phyloP scores from a whole-genome alignment of 2,113 vertebrate species.

The Eurystomus gularis region DNA sequence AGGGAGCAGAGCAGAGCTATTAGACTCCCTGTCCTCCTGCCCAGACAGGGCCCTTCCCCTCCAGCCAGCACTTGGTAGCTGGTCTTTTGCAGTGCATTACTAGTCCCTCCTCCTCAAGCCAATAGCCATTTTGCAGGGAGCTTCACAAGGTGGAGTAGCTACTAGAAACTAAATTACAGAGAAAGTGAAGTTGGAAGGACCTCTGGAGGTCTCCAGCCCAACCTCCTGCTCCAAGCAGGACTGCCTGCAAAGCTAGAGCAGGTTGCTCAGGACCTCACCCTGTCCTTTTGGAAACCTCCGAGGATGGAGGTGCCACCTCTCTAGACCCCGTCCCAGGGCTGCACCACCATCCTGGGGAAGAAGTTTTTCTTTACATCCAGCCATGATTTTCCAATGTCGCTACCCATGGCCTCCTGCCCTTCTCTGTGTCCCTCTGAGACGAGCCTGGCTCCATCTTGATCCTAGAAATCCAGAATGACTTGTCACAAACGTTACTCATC shows the following conservation, averaged over 20 bases:
- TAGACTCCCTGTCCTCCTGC: not conserved
- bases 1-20: not conserved
- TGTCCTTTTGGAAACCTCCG: not conserved
- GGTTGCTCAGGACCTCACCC: not conserved
- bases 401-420: not conserved
- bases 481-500: rapidly evolving
- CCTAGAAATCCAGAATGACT: not conserved
- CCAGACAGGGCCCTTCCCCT: not conserved
- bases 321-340: not conserved
- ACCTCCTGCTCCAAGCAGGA: not conserved
- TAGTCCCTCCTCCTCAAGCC: not conserved
- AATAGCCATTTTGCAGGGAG: not conserved
- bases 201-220: conserved; percentile 8
- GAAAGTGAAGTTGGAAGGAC: not conserved
- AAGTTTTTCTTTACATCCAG: not conserved
- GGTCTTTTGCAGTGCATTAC: not conserved
- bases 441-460: not conserved
- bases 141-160: not conserved
- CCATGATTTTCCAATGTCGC: rapidly evolving
- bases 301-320: not conserved
- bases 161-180: not conserved
- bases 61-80: not conserved
- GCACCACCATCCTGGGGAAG: not conserved
- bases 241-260: not conserved
- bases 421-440: not conserved